Percentiles rank a stretch among this genome's conserved stretches.
phyloP scores from a whole-genome alignment of 2,113 vertebrate genomes.

The Oreochromis aureus region DNA sequence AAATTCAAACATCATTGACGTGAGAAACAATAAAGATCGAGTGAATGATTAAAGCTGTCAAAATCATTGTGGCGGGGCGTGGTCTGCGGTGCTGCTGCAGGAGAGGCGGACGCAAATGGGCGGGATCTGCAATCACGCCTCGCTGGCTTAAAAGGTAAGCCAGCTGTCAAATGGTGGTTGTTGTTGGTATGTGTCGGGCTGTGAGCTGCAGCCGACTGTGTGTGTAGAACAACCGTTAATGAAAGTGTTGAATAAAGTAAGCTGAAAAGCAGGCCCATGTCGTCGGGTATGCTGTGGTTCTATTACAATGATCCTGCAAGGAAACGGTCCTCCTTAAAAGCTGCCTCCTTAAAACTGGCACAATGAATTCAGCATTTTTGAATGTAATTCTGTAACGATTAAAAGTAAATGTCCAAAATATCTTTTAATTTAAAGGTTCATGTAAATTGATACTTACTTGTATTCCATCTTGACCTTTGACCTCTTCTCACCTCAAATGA shows the following conservation, averaged over 20 bases:
- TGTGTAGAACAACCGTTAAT: accelerated
- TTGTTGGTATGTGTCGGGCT: background rate
- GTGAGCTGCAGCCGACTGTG: background rate
- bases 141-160: background rate
- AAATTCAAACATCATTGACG: background rate
- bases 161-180: background rate
- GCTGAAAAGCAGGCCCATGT: accelerated
- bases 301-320: background rate
- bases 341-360: background rate
- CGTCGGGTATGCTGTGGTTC: background rate
- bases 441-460: accelerated
- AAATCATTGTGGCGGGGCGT: too few relatives aligned
- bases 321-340: background rate
- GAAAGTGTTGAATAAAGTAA: background rate
- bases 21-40: background rate
- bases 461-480: background rate
- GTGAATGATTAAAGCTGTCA: background rate
- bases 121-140: background rate
- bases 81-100: background rate
- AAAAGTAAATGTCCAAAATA: too few relatives aligned
- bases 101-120: background rate
- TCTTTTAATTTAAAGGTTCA: background rate
- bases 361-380: background rate
- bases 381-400: background rate
- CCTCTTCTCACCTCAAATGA: background rate